These are phyloP conservation scores for Reticulitermes speratus DNA, from an alignment of 1,140 invertebrate species.

Conservation along the genomic window DNA sequence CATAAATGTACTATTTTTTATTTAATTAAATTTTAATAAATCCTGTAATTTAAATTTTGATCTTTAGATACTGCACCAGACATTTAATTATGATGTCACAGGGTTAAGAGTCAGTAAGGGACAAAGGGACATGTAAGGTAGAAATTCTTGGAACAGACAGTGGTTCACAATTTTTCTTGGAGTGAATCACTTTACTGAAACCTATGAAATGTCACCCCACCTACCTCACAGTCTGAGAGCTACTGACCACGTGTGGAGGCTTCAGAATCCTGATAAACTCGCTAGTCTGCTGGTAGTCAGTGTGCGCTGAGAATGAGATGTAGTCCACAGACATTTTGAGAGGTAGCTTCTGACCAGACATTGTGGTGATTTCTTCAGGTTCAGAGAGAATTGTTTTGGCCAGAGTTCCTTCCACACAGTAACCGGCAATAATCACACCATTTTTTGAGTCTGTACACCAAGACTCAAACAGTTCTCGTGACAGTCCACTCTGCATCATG, in stretches of 20 bases:
- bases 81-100: too few relatives aligned
- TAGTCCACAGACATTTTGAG: slow-evolving; percentile 98
- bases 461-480: slow-evolving; percentile 95
- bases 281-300: slow-evolving; percentile 98
- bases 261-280: slow-evolving; percentile 94
- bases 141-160: too few relatives aligned
- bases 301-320: slow-evolving; percentile 99
- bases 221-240: too few relatives aligned
- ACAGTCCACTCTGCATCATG: slow-evolving; percentile 99
- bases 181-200: too few relatives aligned
- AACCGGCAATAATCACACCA: slow-evolving; percentile 96
- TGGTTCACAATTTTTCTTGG: too few relatives aligned
- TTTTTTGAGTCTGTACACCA: slow-evolving; percentile 99
- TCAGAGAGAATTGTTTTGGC: slow-evolving; percentile 97
- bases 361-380: slow-evolving; percentile 94
- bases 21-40: too few relatives aligned
- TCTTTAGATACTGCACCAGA: too few relatives aligned
- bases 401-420: slow-evolving; percentile 98
- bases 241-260: slow-evolving; percentile 84
- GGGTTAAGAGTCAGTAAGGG: too few relatives aligned
- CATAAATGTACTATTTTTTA: too few relatives aligned
- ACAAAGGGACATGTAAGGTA: too few relatives aligned
- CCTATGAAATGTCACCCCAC: too few relatives aligned
- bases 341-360: slow-evolving; percentile 93
- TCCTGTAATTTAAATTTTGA: too few relatives aligned